Evolutionary conservation across 2,113 vertebrate genomes (phyloP).

Genomic region (Phaethornis superciliosus): DNA sequence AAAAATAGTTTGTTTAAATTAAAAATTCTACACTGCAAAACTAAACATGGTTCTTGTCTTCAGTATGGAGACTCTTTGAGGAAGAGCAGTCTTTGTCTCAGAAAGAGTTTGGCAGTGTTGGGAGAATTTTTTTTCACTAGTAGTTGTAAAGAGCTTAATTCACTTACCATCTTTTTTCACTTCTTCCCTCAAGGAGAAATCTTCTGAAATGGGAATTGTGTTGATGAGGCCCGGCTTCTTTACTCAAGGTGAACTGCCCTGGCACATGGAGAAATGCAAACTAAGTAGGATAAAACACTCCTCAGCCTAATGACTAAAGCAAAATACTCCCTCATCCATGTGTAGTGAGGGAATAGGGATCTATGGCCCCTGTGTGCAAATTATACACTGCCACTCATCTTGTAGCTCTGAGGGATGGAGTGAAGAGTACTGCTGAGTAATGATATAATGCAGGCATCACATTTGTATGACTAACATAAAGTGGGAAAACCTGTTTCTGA

Average conservation of each 20-base stretch:
- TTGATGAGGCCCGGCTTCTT: background rate
- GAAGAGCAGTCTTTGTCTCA: background rate
- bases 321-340: background rate
- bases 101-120: background rate
- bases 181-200: background rate
- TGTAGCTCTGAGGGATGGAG: background rate
- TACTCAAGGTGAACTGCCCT: background rate
- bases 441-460: background rate
- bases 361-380: background rate
- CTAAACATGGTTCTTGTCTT: background rate
- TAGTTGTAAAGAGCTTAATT: background rate
- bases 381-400: background rate
- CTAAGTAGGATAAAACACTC: background rate
- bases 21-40: background rate
- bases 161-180: background rate
- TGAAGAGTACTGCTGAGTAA: background rate
- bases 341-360: fast-evolving
- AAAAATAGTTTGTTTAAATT: constrained; percentile 32
- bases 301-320: background rate
- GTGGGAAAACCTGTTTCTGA: background rate
- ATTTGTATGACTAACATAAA: background rate
- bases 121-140: background rate
- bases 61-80: background rate
- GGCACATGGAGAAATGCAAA: background rate
- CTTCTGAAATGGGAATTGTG: background rate